Evolutionary conservation across 2,888 invertebrate genomes (phyloP).

Genomic region (Apantesis nais): DNA sequence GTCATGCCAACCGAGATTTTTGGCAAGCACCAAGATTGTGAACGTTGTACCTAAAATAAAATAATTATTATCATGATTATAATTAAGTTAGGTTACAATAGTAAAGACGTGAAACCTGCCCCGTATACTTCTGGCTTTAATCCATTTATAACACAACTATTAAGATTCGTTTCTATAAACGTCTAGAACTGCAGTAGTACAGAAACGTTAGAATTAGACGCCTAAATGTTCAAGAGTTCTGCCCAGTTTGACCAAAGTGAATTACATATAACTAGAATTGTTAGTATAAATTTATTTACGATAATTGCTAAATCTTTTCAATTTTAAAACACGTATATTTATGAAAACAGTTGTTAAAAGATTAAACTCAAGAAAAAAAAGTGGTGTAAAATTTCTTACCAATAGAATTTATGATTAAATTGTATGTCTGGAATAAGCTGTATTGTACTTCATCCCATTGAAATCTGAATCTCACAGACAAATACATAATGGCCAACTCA

Average conservation of each 20-base stretch:
- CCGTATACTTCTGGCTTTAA: neutral
- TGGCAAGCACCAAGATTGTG: conserved; percentile 68
- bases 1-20: conserved; percentile 89
- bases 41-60: conserved; percentile 68
- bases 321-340: neutral
- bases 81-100: no score
- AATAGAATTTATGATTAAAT: conserved; percentile 72
- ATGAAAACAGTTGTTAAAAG: neutral
- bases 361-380: neutral
- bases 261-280: neutral
- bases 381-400: conserved; percentile 52
- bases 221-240: no score
- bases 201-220: no score
- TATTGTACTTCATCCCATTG: conserved; percentile 79
- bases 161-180: neutral
- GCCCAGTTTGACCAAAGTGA: neutral
- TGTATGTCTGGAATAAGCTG: conserved; percentile 77
- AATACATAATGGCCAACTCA: conserved; percentile 73
- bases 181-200: neutral
- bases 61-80: neutral
- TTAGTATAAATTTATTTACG: neutral
- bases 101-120: no score
- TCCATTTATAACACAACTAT: neutral
- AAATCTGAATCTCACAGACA: conserved; percentile 75
- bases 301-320: neutral